Base-by-base conservation (phyloP, 2,113 vertebrate genomes). In the Paradisaea rubra region DNA sequence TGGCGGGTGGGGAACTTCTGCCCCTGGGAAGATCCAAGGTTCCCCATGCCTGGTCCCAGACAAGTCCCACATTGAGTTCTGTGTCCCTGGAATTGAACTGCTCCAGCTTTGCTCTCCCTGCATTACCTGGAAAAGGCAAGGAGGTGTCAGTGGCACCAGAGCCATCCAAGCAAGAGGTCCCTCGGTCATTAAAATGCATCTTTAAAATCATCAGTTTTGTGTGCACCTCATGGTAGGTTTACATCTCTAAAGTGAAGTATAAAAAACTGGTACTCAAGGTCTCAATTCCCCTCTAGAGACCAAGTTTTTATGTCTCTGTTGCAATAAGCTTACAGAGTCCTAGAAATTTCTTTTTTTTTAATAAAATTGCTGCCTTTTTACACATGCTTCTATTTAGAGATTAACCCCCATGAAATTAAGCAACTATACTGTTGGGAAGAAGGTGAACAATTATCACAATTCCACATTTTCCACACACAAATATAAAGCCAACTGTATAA, bases 1-100 rank as follows among this genome's bases (percentile, higher is more conserved):
- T 42, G 44, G 31, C 44, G 66, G 42, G 23, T 1, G 3, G 8
- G 57, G 49, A 66, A 17, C 1, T 70, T 15, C 23, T 49, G 47
- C 13, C 44, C 0, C 16, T 15, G 33, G 39, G 30, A 59, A 56
- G 35, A 35, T n/a, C 22, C 31, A 1, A 9, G 19, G 22, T 30
- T 82, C 21, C 49, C 60, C 4, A 11, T 3, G 0, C 21, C 56
- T 28, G 7, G 30, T 3, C 45, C n/a, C 59, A 64, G 28, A 20
- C 9, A 19, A 30, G 6, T 11, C 60, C 50, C 56, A 11, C 16
- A 8, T 1, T 0, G 1, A 44, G 16, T 6, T 49, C 20, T 2
- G 0, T 2, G 9, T 17, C 30, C 5, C 52, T 54, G 39, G 11
- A 14, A 8, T 30, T 81, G 11, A 33, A 25, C 17, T 42, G 9